Evolutionary conservation across 2,113 vertebrate genomes (phyloP), one percentile per base, ranked within the genome.

Genomic region (Tyrannus savana): DNA sequence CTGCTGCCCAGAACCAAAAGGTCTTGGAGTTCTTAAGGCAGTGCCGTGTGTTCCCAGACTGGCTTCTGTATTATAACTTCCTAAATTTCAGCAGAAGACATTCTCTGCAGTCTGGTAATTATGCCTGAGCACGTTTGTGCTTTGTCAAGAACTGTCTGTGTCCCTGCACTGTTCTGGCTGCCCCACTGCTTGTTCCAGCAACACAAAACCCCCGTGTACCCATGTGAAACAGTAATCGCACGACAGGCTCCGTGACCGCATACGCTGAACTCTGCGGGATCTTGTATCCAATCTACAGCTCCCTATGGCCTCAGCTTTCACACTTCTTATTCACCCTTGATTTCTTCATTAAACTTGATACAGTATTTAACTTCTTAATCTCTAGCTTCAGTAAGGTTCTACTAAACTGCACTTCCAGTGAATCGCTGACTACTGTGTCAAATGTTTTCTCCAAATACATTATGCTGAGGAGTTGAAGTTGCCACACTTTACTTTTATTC

Each of bases 311-410:
- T 91, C 81, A 76, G 69, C 81, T 94, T 94, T 95, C 83, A 84
- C 6, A 4, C 71, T 71, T 85, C 49, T 68, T 91, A 41, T 14
- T 87, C 62, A 58, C 71, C 46, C 62, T 75, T 39, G 2, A n/a
- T 93, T 91, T 91, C 87, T 93, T 87, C 71, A 16, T 84, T 95
- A 35, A 75, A 93, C 83, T 77, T 74, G 76, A 93, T 95, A 80
- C 55, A 17, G 89, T 84, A 56, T 89, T 95, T 95, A 92, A 55
- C 89, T 55, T 53, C 50, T 49, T 74, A 25, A 56, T 77, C 56
- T 44, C 2, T 59, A 60, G 62, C 64, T 86, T 77, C 50, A 74
- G 1, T 56, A 52, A 22, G 23, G 16, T 47, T 53, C n/a, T 77
- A 4, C 46, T 66, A 62, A 86, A 37, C 42, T 44, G 33, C 59